Base-by-base conservation (phyloP, 2,888 invertebrate species). In the Sisyra nigra region DNA sequence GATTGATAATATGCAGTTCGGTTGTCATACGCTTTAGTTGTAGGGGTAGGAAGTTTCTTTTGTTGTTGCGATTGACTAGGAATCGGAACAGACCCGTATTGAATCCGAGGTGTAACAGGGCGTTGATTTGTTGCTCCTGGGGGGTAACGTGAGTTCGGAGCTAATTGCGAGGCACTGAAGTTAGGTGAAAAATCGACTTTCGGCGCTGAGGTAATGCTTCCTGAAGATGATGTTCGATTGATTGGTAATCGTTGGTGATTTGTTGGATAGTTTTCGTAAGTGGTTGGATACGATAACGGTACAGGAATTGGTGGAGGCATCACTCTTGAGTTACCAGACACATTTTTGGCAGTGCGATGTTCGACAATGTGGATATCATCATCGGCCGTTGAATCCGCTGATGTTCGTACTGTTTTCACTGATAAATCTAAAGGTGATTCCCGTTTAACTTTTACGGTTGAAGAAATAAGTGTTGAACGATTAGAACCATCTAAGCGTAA, bases 381-480 rank as follows among this genome's bases (percentile, higher is more conserved):
- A 54, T 74, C 74, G 10, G 83, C 80, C 1, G 89, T 88, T 1
- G 88, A 88, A 61, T 89, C 88, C 1, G 89, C 87, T 3, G 86
- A 80, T 41, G 87, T 87, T 57, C 86, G 78, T 0, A 89, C 80
- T 2, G 88, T 89, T 60, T 89, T 88, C 37, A 89, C 85, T 0
- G 89, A 89, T 42, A 91, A 67, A 63, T 91, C 91, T 46, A 91
- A 63, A 0, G 88, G 89, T 8, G 85, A 86, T 59, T 82, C 82
- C 31, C 78, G 69, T 56, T 79, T 80, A 30, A 34, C n/a, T 35
- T 34, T 34, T 11, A n/a, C 8, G 13, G 29, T 17, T 17, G n/a
- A 33, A 33, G 9, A 44, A 13, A n/a, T 40, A n/a, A 11, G 39
- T 9, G 14, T 24, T 31, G 40, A 37, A 39, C 19, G 36, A 7